Evolutionary conservation across 2,797 vertebrate species (phyloP).

Genomic region (Tokudaia tokunoshimensis): DNA sequence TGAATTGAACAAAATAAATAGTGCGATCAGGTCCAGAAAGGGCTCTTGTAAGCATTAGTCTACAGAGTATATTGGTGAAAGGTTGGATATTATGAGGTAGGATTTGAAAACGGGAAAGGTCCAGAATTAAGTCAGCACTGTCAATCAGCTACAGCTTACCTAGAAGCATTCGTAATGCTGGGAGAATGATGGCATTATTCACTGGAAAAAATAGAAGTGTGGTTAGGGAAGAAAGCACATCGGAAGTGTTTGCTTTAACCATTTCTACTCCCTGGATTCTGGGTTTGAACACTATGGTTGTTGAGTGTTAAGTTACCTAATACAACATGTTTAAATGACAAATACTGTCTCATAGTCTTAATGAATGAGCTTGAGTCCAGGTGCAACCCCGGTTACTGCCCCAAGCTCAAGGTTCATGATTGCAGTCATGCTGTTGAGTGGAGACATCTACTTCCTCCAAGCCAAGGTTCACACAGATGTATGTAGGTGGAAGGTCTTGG

Average conservation of each 20-base stretch:
- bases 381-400: background rate
- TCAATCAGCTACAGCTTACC: background rate
- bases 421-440: background rate
- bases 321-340: background rate
- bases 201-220: background rate
- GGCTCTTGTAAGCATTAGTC: background rate
- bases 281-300: background rate
- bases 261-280: background rate
- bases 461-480: background rate
- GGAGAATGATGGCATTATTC: background rate
- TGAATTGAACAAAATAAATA: slow-evolving; percentile 13
- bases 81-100: background rate
- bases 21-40: background rate
- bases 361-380: background rate
- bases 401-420: background rate
- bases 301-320: background rate
- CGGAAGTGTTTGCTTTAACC: background rate
- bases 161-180: background rate
- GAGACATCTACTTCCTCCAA: background rate
- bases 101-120: background rate
- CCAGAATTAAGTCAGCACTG: background rate
- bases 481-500: background rate
- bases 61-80: background rate
- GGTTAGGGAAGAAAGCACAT: background rate
- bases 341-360: background rate